A percentile compares a stretch with the other conserved stretches of the same genome.
Conservation (phyloP, 2,113 vertebrate genomes). For the Polypterus bichir region DNA sequence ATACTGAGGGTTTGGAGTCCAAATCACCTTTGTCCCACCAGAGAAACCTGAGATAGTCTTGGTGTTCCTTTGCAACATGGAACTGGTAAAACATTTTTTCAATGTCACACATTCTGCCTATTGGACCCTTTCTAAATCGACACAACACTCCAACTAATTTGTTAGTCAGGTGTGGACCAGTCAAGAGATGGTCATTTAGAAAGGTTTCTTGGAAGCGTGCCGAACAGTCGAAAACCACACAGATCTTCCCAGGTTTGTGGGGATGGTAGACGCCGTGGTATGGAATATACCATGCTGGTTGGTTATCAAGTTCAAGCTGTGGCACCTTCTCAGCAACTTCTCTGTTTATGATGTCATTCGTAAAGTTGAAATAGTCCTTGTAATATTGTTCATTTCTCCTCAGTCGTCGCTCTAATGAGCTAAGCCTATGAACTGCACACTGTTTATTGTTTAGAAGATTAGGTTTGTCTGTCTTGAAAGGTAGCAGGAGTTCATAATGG, state of each 20-base stretch:
- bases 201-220: slow-evolving; percentile 5
- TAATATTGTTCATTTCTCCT: too few relatives aligned
- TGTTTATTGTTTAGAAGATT: too few relatives aligned
- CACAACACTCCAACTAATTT: slow-evolving; percentile 9
- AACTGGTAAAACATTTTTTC: slow-evolving; percentile 3
- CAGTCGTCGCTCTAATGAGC: too few relatives aligned
- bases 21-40: slow-evolving; percentile 13
- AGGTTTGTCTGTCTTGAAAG: too few relatives aligned
- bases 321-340: not conserved
- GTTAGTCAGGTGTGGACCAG: slow-evolving; percentile 11
- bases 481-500: too few relatives aligned
- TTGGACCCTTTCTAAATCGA: slow-evolving; percentile 9
- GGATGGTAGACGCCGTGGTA: slow-evolving; percentile 12
- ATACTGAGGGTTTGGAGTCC: not conserved
- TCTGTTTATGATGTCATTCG: too few relatives aligned
- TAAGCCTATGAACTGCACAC: too few relatives aligned
- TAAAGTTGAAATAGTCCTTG: too few relatives aligned
- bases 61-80: slow-evolving; percentile 6
- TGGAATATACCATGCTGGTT: slow-evolving; percentile 15
- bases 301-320: slow-evolving; percentile 4
- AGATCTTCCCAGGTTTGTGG: slow-evolving; percentile 15
- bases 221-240: not conserved
- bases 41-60: slow-evolving; percentile 10
- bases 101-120: not conserved
- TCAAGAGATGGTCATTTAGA: slow-evolving; percentile 14